phyloP scores from a whole-genome alignment of 2,888 invertebrate species.

The Hylaea fasciaria region DNA sequence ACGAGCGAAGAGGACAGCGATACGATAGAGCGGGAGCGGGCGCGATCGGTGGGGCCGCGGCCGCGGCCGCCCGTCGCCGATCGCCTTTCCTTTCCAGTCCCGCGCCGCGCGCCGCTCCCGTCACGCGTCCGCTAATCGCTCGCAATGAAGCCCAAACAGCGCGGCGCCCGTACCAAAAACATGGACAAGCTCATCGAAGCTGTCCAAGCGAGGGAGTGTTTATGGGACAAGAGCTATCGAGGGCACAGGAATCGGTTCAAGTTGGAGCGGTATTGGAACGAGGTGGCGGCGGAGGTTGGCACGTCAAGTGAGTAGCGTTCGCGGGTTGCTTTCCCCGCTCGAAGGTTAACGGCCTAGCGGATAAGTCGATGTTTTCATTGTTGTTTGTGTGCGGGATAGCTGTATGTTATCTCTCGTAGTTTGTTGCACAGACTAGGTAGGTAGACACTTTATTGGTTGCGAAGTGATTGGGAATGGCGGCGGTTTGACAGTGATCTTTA shows the following conservation, averaged over 20 bases:
- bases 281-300: slow-evolving; percentile 78
- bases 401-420: background rate
- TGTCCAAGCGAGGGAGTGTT: slow-evolving; percentile 77
- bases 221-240: slow-evolving; percentile 79
- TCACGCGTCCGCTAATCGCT: slow-evolving; percentile 68
- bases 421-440: background rate
- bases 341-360: slow-evolving; percentile 28
- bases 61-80: slow-evolving; percentile 24
- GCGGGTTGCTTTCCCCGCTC: slow-evolving; percentile 32
- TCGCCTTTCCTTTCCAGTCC: slow-evolving; percentile 51
- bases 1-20: slow-evolving; percentile 70
- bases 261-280: slow-evolving; percentile 80
- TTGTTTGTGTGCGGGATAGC: slow-evolving; percentile 4
- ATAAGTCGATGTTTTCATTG: slow-evolving; percentile 9
- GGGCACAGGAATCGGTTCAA: slow-evolving; percentile 79
- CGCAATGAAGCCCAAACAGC: slow-evolving; percentile 68
- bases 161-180: slow-evolving; percentile 71
- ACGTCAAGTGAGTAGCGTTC: slow-evolving; percentile 75
- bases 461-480: background rate
- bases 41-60: slow-evolving; percentile 52
- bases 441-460: too few relatives aligned
- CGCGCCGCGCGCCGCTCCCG: slow-evolving; percentile 62
- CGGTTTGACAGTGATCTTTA: background rate
- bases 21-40: slow-evolving; percentile 58
- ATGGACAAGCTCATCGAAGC: slow-evolving; percentile 81